Evolutionary conservation across 30 jellyfish, hydroid and myxozoan genomes (phyloP), one percentile per base, ranked within the genome.

Genomic region (Aurelia sp.): DNA sequence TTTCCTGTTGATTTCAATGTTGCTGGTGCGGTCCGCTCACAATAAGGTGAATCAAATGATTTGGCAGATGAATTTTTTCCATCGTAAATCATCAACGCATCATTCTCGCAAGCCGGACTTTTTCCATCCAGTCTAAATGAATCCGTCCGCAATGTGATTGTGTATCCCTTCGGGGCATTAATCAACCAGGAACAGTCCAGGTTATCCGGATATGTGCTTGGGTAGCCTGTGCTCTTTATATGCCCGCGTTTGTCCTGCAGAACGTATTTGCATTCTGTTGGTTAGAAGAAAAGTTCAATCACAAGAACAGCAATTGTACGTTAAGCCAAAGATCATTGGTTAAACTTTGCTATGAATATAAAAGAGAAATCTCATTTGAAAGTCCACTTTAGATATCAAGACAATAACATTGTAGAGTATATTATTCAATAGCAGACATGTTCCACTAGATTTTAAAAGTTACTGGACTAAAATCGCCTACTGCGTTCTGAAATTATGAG

Each of bases 111-210:
- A 40, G 51, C 79, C 22, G 95, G 94, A 51, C 84, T 74, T 66
- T 80, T 68, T 30, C 93, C 93, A 52, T 94, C 97, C 72, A 94
- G 59, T 67, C 77, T 31, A 67, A 94, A 94, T 22, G 87, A 70
- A 3, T 62, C 77, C 21, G 86, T 79, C 59, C 64, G 71, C 59
- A 94, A 62, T 30, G 81, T 33, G 65, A 94, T 94, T 5, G 69
- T 84, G 72, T 76, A 68, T 30, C 96, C 98, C 5, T 44, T 60
- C 63, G 86, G 96, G 0, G 86, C 97, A 35, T 50, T 80, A 12
- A 94, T 94, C 71, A 48, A 64, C 98, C 98, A 94, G 52, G 98
- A 64, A 50, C 98, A 94, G 30, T 44, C 88, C 20, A 84, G 52
- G 73, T 89, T 89, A 47, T 59, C 61, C 18, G 97, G 96, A 68